Conservation (phyloP, 2,797 vertebrate species). For the Monodelphis domestica region DNA sequence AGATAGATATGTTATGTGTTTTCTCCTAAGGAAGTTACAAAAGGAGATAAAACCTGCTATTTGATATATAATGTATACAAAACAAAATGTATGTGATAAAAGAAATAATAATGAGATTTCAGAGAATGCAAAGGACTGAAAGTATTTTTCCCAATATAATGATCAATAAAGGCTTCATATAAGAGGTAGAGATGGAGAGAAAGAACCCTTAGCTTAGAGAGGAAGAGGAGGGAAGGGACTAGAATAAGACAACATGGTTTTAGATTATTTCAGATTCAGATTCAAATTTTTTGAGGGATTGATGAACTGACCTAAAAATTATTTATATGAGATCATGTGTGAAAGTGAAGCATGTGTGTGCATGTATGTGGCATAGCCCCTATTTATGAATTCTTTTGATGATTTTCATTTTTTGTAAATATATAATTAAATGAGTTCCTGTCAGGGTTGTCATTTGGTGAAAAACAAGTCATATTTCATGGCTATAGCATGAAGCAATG, state of each 20-base stretch:
- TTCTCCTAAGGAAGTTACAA: not conserved
- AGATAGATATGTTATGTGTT: not conserved
- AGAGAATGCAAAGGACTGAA: not conserved
- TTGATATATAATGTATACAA: not conserved
- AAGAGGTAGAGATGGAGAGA: not conserved
- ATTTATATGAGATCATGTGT: not conserved
- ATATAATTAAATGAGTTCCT: conserved; percentile 51
- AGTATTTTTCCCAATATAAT: not conserved
- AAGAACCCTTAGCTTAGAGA: not conserved
- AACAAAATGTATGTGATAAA: not conserved
- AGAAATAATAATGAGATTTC: not conserved
- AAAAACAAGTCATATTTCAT: conserved; percentile 60
- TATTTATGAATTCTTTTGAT: conserved; percentile 32
- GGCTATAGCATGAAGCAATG: conserved; percentile 37
- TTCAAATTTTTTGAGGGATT: not conserved
- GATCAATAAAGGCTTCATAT: not conserved
- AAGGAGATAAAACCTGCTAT: not conserved
- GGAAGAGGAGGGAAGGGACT: no score
- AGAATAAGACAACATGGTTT: no score
- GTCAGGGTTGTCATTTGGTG: conserved; percentile 10
- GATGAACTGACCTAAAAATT: not conserved
- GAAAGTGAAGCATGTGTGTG: not conserved
- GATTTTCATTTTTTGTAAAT: conserved; percentile 40
- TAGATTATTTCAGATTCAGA: not conserved
- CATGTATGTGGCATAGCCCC: not conserved